phyloP scores from a whole-genome alignment of 2,888 invertebrate genomes.

The Pristionchus japonicus region DNA sequence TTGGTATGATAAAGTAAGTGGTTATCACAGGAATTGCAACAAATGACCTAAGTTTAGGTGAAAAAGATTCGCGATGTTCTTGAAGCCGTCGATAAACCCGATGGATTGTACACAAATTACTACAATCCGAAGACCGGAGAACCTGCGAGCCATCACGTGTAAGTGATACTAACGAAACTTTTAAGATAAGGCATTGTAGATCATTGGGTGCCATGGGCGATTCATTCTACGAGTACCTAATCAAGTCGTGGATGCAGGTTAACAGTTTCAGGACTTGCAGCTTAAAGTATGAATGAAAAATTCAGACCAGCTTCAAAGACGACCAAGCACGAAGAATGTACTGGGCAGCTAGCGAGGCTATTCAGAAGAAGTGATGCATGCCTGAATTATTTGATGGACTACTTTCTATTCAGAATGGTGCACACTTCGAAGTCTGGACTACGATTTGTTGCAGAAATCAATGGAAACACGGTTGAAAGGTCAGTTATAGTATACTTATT shows the following conservation, averaged over 20 bases:
- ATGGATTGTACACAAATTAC: constrained; percentile 94
- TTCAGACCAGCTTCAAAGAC: constrained; percentile 61
- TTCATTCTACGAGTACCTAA: constrained; percentile 97
- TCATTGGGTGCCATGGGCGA: constrained; percentile 94
- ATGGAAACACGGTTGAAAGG: constrained; percentile 87
- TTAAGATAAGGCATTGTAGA: constrained; percentile 79
- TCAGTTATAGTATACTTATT: no score
- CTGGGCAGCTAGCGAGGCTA: constrained; percentile 86
- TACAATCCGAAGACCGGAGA: constrained; percentile 94
- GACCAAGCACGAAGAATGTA: constrained; percentile 83
- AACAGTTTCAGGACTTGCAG: no score
- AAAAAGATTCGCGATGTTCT: constrained; percentile 86
- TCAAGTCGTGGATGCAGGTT: constrained; percentile 83
- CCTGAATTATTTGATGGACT: no score
- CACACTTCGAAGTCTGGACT: constrained; percentile 82
- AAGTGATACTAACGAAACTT: no score
- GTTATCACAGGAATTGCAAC: background rate
- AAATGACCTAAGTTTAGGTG: background rate
- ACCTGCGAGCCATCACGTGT: constrained; percentile 81
- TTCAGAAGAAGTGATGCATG: constrained; percentile 67
- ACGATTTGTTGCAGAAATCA: constrained; percentile 90
- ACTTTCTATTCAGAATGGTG: constrained; percentile 77
- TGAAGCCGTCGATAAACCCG: constrained; percentile 88
- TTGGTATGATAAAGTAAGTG: constrained; percentile 85
- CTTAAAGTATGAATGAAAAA: no score